phyloP scores from a whole-genome alignment of 2,888 invertebrate genomes.

The Stenichneumon culpator region DNA sequence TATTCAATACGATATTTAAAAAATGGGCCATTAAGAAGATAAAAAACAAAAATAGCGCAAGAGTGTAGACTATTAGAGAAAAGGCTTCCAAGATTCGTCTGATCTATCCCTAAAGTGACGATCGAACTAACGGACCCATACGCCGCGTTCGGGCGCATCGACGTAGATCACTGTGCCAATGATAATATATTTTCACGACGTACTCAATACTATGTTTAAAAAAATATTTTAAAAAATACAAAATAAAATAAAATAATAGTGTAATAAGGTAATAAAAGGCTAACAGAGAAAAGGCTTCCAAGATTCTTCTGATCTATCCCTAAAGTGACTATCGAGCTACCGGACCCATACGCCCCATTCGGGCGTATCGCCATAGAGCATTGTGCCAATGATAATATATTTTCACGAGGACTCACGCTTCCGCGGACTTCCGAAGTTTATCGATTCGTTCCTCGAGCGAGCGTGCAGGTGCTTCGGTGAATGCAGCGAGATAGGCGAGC shows the following conservation, averaged over 20 bases:
- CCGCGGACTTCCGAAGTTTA: conserved; percentile 89
- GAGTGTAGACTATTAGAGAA: neutral
- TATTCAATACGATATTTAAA: neutral
- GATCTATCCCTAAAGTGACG: neutral
- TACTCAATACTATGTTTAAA: neutral
- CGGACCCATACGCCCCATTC: neutral
- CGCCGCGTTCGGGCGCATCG: conserved; percentile 23
- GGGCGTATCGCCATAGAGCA: conserved; percentile 45
- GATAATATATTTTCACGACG: conserved; percentile 25
- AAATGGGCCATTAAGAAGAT: too few relatives aligned
- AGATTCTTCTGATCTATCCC: neutral
- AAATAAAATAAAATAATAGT: too few relatives aligned
- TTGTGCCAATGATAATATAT: conserved; percentile 35
- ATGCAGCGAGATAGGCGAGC: conserved; percentile 89
- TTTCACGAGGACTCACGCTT: conserved; percentile 86
- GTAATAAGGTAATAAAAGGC: neutral
- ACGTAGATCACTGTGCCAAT: conserved; percentile 41
- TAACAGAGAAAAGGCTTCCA: neutral
- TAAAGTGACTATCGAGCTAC: conserved; percentile 20
- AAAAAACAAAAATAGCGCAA: too few relatives aligned
- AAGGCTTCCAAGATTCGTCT: neutral
- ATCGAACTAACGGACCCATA: neutral
- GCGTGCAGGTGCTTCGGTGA: conserved; percentile 89
- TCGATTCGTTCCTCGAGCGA: conserved; percentile 90
- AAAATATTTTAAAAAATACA: too few relatives aligned